Evolutionary conservation across 2,888 invertebrate species (phyloP), one percentile per base, ranked within the genome.

Genomic region (Drosophila mulleri): DNA sequence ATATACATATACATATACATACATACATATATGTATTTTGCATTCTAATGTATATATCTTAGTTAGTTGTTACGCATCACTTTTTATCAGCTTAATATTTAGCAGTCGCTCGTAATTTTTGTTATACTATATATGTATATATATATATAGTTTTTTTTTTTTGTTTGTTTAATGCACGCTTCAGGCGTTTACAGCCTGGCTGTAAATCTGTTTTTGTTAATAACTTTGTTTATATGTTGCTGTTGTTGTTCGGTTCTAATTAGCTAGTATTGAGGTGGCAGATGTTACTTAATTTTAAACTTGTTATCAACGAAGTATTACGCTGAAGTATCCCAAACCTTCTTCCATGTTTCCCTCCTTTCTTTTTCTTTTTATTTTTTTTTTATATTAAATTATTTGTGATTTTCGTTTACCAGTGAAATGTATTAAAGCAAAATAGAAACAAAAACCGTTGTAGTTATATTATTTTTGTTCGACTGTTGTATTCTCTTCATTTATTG

Each of bases 361-460:
- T 14, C 6, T 26, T 6, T 26, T 26, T 7, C 14, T 63, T 42
- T 29, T 23, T 2, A 35, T 62, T 48, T 20, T 32, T 32, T 11
- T 39, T 59, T 16, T 20, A 32, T 37, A 9, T 56, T 48, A 29
- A 67, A 26, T 44, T 57, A 57, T 57, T 53, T 66, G 20, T 66
- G 54, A 67, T 39, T 64, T 66, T 29, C 66, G 66, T 67, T 54
- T 41, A 67, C 66, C 67, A 67, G 57, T 67, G 68, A 68, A 56
- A 67, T 57, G 69, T 68, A 68, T 69, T 64, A 65, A 61, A 50
- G 50, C 50, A 50, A 50, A 53, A 14, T 45, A 37, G 35, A 67
- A 58, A 65, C 37, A 39, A 73, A 91, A 66, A 42, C 58, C n/a
- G 42, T 54, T 54, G 47, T 67, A 60, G 23, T 58, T 52, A 44